Evolutionary conservation across 2,888 invertebrate species (phyloP), one percentile per base, ranked within the genome.

Genomic region (Ormyrus nitidulus): DNA sequence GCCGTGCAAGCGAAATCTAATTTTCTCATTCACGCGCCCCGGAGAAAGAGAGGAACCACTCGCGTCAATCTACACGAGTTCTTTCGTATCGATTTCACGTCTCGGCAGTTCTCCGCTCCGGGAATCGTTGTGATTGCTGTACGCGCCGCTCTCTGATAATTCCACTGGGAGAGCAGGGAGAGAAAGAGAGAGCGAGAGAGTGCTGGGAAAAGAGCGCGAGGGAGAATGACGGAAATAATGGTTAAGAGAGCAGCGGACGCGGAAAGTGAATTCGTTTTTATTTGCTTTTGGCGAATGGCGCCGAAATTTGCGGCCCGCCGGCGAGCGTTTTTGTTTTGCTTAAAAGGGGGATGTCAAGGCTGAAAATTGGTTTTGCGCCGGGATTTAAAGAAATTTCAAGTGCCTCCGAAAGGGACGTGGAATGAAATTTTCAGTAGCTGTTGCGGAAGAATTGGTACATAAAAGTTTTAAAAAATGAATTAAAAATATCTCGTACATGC

Each of bases 71-170:
- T 77, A 68, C 70, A 59, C 59, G 62, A 62, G 66, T 81, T 82
- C 79, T 79, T 81, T 79, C 59, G 69, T 81, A 80, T 82, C 81
- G 81, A 82, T 81, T 82, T 80, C 81, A 72, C 81, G 76, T 80
- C 81, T 61, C 74, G 51, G 34, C 48, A 19, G 66, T 68, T 69
- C 44, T 54, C 34, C 34, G 4, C 10, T 19, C 6, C 59, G 53
- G 56, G 13, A 34, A 64, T 68, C 53, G 64, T 48, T 70, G 59
- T 73, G 77, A 77, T 72, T 72, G 66, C 72, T 66, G 56, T 48
- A 70, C 53, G 19, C 61, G 65, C n/a, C 73, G 68, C 34, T 34
- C 34, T 81, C 75, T 65, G 62, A 71, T 77, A 64, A 77, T 72
- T 78, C 66, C 59, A 13, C 7, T 13, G 53, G 19, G 58, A 46